Evolutionary conservation across 2,797 vertebrate genomes (phyloP), one percentile per base, ranked within the genome.

Genomic region (Thalassophryne amazonica): DNA sequence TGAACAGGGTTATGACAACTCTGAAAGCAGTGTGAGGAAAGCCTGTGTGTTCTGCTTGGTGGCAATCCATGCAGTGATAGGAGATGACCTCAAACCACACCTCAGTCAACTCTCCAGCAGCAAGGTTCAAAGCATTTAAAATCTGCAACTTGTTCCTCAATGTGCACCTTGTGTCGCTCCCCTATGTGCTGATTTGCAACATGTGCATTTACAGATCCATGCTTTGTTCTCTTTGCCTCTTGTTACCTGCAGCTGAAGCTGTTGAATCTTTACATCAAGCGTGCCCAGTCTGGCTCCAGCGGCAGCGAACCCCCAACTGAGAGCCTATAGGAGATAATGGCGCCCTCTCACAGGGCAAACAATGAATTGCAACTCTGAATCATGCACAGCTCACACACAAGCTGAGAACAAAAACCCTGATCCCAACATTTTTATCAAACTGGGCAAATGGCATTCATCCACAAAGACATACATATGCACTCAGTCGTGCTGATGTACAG

Each of bases 21-120:
- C 94, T 18, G 95, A 99, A 89, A 99, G 96, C 93, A 98, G 95
- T 3, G 95, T 99, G 72, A 93, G 95, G 64, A 98, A 99, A 86
- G 94, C 97, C 4, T 97, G 95, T 19, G 96, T 99, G 60, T 99
- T 98, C 91, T 99, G 97, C 80, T 89, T 98, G 52, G 97, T 99
- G 78, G 94, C 96, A 73, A 90, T 98, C 78, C 91, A 99, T 67
- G 89, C 94, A 5, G 91, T 98, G 77, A 96, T 98, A 31, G 96
- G 96, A 33, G 97, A 99, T 74, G 97, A 98, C 54, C 93, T 99
- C 37, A 98, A 98, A 82, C 96, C 95, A 0, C 94, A 97, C 78
- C 95, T 99, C 78, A 93, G 89, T 84, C 96, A 97, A 65, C 93
- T 99, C 78, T 93, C 96, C 58, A 93, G 94, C 88, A 98, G 95